Percentiles rank a stretch among this genome's conserved stretches.
Conservation (phyloP, 2,113 vertebrate genomes). For the Rhynchomys soricoides region DNA sequence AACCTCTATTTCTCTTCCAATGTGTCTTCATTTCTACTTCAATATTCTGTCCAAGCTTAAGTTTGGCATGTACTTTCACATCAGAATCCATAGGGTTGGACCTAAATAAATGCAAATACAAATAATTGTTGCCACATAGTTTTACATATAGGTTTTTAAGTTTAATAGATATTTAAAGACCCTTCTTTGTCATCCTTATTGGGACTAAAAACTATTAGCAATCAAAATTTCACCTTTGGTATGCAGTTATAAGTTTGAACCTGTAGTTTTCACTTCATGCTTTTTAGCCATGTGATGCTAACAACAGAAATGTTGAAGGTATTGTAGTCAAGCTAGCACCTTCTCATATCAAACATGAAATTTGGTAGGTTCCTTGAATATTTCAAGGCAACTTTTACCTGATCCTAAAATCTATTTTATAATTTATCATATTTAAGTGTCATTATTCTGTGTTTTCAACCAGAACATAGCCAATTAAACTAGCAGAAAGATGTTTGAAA, state of each 20-base stretch:
- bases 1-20: slow-evolving; percentile 49
- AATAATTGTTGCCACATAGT: slow-evolving; percentile 13
- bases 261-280: background rate
- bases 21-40: slow-evolving; percentile 73
- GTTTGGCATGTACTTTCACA: slow-evolving; percentile 70
- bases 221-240: background rate
- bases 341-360: background rate
- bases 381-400: background rate
- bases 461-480: background rate
- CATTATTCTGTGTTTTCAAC: background rate
- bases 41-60: slow-evolving; percentile 57
- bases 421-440: background rate
- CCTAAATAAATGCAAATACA: slow-evolving; percentile 69
- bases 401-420: background rate
- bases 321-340: fast-evolving
- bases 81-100: slow-evolving; percentile 59
- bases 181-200: slow-evolving; percentile 47
- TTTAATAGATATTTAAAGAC: slow-evolving; percentile 61
- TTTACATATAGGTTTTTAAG: slow-evolving; percentile 70
- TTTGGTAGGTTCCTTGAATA: background rate
- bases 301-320: background rate
- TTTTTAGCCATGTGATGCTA: background rate
- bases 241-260: background rate
- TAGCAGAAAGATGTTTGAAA: background rate
- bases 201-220: background rate